These are phyloP conservation scores for Luscinia megarhynchos DNA, from an alignment of 2,797 vertebrate genomes.

Conservation along the genomic window DNA sequence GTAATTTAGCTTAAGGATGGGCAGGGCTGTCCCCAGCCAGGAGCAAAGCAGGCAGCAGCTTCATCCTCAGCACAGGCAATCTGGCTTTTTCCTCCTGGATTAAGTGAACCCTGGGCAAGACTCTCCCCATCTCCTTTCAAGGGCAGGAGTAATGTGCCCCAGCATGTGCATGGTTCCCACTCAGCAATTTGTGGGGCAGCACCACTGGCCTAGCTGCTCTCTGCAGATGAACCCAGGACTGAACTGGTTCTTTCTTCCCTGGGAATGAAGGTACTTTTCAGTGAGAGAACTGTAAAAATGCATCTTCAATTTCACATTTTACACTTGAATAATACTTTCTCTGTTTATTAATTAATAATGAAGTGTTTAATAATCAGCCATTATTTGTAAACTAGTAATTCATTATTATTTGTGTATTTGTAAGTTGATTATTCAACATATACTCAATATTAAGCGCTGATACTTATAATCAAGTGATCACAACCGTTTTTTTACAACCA, in stretches of 20 bases:
- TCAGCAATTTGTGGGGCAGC: not conserved
- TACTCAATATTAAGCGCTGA: not conserved
- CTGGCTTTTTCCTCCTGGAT: not conserved
- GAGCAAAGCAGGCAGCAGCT: not conserved
- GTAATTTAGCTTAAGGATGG: not conserved
- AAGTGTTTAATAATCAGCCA: not conserved
- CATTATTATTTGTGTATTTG: not conserved
- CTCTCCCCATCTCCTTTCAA: not conserved
- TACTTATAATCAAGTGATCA: not conserved
- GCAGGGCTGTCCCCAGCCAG: not conserved
- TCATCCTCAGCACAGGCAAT: rapidly evolving
- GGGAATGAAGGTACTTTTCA: not conserved
- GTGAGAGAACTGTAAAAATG: not conserved
- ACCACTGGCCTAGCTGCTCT: not conserved
- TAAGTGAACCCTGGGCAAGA: not conserved
- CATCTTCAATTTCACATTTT: not conserved
- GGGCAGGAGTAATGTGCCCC: not conserved
- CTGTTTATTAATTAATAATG: not conserved
- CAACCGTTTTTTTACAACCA: not conserved
- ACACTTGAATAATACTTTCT: not conserved
- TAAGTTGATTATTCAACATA: not conserved
- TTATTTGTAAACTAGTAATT: not conserved
- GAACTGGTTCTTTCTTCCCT: not conserved
- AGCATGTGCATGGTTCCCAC: rapidly evolving
- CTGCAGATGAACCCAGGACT: not conserved